A percentile compares a stretch with the other conserved stretches of the same genome.
Conservation (phyloP, 2,797 vertebrate genomes). For the Aldrovandia affinis region DNA sequence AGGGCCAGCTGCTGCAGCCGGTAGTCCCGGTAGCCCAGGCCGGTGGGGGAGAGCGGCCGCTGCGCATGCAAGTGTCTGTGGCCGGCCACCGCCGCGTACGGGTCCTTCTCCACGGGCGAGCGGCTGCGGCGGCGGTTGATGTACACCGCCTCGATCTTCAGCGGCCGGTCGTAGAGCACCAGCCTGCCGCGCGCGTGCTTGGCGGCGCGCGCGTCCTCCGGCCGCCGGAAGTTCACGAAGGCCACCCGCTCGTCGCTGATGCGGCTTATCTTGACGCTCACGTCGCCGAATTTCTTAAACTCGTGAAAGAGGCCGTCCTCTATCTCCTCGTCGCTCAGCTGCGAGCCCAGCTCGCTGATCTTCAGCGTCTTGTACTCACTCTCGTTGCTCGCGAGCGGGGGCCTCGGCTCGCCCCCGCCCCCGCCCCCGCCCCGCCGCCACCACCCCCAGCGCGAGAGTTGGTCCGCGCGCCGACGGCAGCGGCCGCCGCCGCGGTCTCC, state of each 20-base stretch:
- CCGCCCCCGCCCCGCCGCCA: constrained; percentile 64
- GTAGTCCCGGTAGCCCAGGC: constrained; percentile 92
- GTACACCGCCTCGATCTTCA: constrained; percentile 95
- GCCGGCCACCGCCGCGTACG: constrained; percentile 74
- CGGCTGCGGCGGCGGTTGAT: constrained; percentile 83
- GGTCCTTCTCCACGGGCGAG: constrained; percentile 88
- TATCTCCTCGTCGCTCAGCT: constrained; percentile 94
- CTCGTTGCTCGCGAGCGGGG: constrained; percentile 73
- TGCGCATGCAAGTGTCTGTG: constrained; percentile 82
- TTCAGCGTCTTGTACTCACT: constrained; percentile 95
- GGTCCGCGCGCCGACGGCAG: constrained; percentile 64
- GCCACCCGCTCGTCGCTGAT: constrained; percentile 92
- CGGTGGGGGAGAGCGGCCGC: constrained; percentile 86
- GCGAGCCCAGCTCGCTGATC: constrained; percentile 94
- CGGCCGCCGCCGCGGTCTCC: constrained; percentile 70
- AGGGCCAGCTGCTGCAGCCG: constrained; percentile 92
- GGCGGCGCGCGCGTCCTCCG: constrained; percentile 92
- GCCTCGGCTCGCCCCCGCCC: constrained; percentile 70
- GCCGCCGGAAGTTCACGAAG: constrained; percentile 93
- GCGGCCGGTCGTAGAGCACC: constrained; percentile 92
- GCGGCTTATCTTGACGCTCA: constrained; percentile 95
- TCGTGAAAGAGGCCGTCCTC: constrained; percentile 97
- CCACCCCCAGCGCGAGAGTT: constrained; percentile 70
- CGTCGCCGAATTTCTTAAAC: constrained; percentile 96
- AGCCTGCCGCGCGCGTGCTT: constrained; percentile 91